A percentile compares a stretch with the other conserved stretches of the same genome.
Conservation (phyloP, 35 echinoderm and acorn worm species). For the Stichopus chloronotus region DNA sequence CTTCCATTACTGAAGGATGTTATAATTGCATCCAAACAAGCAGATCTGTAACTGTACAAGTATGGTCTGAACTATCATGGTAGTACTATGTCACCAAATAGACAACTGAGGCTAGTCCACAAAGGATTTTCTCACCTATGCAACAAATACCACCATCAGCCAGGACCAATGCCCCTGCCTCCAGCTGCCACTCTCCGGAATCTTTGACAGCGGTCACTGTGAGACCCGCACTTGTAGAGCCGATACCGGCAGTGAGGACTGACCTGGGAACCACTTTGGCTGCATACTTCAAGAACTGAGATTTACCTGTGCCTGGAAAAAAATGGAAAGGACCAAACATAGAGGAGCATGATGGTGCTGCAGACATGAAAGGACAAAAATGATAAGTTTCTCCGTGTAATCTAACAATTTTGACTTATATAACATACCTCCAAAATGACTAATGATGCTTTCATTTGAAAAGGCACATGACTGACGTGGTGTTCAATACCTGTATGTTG, state of each 20-base stretch:
- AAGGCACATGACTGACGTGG: too few species aligned
- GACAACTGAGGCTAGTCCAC: too few species aligned
- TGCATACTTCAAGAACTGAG: conserved; percentile 98
- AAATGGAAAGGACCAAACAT: conserved; percentile 4
- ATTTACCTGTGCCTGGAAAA: conserved; percentile 87
- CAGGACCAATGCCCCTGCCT: conserved; percentile 92
- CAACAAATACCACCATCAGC: conserved; percentile 97
- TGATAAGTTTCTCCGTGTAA: too few species aligned
- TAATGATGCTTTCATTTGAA: too few species aligned
- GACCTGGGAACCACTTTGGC: conserved; percentile 92
- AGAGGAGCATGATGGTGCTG: background rate
- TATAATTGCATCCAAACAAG: too few species aligned
- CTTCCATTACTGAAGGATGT: too few species aligned
- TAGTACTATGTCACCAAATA: too few species aligned
- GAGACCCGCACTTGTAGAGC: conserved; percentile 91
- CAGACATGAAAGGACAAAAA: background rate
- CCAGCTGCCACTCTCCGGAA: conserved; percentile 92
- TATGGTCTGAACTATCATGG: too few species aligned
- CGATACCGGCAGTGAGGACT: conserved; percentile 91
- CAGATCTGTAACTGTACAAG: too few species aligned
- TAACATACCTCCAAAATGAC: background rate
- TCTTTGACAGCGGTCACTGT: conserved; percentile 92
- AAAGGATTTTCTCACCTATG: conserved; percentile 67
- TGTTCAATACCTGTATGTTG: too few species aligned
- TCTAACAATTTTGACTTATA: background rate